These are phyloP conservation scores for Kradibia gibbosae DNA, from an alignment of 1,140 invertebrate species.

Conservation along the genomic window DNA sequence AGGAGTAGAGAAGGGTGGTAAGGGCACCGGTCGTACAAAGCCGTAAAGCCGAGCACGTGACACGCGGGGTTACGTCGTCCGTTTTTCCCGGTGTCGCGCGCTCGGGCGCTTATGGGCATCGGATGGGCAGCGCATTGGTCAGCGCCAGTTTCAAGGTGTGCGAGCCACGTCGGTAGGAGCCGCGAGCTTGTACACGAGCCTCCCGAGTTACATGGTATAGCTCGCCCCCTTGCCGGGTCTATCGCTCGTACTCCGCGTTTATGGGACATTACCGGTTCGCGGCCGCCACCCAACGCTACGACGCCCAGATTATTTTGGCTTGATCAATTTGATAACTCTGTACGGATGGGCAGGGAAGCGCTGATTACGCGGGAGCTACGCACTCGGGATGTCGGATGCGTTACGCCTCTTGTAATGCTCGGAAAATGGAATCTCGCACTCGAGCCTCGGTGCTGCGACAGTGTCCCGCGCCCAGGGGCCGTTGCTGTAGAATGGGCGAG, in stretches of 20 bases:
- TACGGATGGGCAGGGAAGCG: constrained; percentile 63
- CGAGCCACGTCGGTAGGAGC: no score
- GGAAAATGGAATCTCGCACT: constrained; percentile 44
- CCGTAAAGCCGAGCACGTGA: constrained; percentile 72
- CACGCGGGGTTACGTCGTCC: constrained; percentile 70
- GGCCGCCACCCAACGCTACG: constrained; percentile 52
- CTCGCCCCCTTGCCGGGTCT: constrained; percentile 59
- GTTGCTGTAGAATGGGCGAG: no score
- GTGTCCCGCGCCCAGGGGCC: background rate
- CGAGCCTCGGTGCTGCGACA: background rate
- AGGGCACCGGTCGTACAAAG: constrained; percentile 56
- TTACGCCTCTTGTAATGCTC: constrained; percentile 28
- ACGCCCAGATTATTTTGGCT: constrained; percentile 72
- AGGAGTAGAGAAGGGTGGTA: background rate
- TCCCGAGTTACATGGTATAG: constrained; percentile 56
- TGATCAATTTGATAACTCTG: constrained; percentile 74
- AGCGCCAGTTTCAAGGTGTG: no score
- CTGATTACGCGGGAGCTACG: constrained; percentile 62
- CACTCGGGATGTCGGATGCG: constrained; percentile 32
- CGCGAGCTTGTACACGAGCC: no score
- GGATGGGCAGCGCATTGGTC: no score
- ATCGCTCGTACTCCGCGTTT: constrained; percentile 71
- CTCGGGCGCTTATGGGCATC: constrained; percentile 23
- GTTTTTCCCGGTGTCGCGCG: constrained; percentile 62
- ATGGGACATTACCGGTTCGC: constrained; percentile 70